phyloP scores from a whole-genome alignment of 2,113 vertebrate species.

The Halcyon malimbica region DNA sequence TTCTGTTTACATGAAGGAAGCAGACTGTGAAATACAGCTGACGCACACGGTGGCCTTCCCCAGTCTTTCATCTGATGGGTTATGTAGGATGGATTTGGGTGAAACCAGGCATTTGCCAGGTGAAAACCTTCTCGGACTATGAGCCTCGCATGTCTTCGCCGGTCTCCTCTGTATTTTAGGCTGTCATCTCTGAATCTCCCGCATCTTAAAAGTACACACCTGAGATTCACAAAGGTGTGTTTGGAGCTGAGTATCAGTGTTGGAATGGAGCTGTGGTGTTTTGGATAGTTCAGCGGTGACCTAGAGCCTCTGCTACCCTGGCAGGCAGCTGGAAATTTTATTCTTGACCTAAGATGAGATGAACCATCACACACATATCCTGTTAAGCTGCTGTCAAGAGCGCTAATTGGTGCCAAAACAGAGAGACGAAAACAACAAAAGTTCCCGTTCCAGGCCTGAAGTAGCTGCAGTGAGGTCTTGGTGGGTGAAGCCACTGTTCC shows the following conservation, averaged over 20 bases:
- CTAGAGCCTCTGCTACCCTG: neutral
- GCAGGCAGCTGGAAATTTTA: neutral
- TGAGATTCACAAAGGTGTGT: neutral
- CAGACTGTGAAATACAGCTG: neutral
- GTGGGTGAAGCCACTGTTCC: neutral
- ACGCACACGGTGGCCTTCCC: rapidly evolving
- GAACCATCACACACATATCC: rapidly evolving
- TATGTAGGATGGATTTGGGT: neutral
- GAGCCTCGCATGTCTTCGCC: rapidly evolving
- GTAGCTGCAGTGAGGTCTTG: neutral
- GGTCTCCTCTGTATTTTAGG: neutral
- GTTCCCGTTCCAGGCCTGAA: neutral
- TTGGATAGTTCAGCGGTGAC: neutral
- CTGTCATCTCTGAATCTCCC: neutral
- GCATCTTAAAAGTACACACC: rapidly evolving
- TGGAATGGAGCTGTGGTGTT: neutral
- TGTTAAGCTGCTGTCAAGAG: neutral
- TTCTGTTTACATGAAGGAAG: neutral
- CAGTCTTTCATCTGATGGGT: neutral
- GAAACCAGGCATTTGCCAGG: neutral
- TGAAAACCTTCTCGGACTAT: neutral
- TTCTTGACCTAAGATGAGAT: neutral
- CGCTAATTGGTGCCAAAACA: neutral
- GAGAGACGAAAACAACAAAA: neutral
- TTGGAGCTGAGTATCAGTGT: rapidly evolving